phyloP scores from a whole-genome alignment of 1,140 invertebrate species.

The Dermatophagoides farinae region DNA sequence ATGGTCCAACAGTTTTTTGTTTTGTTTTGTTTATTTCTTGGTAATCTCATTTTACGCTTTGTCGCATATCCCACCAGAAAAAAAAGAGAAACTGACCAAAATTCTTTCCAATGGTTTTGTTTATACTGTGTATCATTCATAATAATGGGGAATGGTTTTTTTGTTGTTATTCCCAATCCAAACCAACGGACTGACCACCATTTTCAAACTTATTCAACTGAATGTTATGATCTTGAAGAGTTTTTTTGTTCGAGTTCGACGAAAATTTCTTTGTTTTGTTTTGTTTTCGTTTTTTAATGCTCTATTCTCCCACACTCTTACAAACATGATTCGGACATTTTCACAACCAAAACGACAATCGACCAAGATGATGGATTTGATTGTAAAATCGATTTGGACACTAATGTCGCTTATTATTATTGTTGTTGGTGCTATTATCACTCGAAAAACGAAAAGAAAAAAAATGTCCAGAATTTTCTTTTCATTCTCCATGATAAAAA shows the following conservation, averaged over 20 bases:
- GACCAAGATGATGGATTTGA: constrained; percentile 4
- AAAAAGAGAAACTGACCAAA: not conserved
- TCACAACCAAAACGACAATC: no score
- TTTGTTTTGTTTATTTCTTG: not conserved
- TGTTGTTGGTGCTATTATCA: not conserved
- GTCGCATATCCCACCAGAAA: not conserved
- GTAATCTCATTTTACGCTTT: constrained; percentile 1
- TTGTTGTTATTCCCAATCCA: no score
- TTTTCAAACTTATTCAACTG: no score
- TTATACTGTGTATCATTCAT: not conserved
- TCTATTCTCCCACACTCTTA: no score
- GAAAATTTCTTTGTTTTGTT: no score
- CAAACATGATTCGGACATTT: no score
- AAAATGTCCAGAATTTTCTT: not conserved
- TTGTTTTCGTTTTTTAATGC: no score
- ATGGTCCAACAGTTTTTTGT: not conserved
- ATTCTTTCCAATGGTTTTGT: no score
- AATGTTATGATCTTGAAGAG: no score
- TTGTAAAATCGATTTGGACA: constrained; percentile 2
- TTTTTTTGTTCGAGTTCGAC: not conserved
- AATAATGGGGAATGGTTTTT: not conserved
- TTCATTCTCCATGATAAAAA: not conserved
- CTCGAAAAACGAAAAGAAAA: not conserved
- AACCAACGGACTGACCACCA: no score
- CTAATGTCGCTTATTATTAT: constrained; percentile 8